phyloP scores from a whole-genome alignment of 2,888 invertebrate species.

The Drosophila pseudotakahashii region DNA sequence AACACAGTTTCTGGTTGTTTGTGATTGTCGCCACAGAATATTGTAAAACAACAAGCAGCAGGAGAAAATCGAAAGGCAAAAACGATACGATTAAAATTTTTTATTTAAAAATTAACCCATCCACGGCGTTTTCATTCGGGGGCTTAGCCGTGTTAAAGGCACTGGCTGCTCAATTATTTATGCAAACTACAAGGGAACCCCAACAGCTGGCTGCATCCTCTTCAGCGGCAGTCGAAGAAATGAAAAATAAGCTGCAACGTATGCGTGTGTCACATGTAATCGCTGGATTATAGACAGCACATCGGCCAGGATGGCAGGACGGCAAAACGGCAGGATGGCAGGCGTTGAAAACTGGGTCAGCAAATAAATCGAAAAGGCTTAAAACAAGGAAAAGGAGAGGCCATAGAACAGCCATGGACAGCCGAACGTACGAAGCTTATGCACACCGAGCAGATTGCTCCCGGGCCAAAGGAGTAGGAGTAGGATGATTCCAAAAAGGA shows the following conservation, averaged over 20 bases:
- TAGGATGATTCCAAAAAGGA: neutral
- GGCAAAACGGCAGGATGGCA: constrained; percentile 16
- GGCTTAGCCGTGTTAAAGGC: constrained; percentile 18
- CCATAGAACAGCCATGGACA: constrained; percentile 37
- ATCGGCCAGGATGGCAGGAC: constrained; percentile 34
- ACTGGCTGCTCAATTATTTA: constrained; percentile 63
- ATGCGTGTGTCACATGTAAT: constrained; percentile 78
- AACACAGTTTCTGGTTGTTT: constrained; percentile 24
- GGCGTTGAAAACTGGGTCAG: constrained; percentile 69
- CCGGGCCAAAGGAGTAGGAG: constrained; percentile 3
- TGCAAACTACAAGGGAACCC: constrained; percentile 64
- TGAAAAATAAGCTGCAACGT: constrained; percentile 80
- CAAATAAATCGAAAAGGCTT: constrained; percentile 75
- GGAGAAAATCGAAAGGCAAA: neutral
- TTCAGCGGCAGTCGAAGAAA: constrained; percentile 72
- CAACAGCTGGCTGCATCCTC: constrained; percentile 43
- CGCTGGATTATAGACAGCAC: constrained; percentile 76
- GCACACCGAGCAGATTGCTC: constrained; percentile 37
- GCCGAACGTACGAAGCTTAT: constrained; percentile 28
- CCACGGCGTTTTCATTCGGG: constrained; percentile 27
- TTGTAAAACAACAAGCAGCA: constrained; percentile 22
- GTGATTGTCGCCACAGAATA: constrained; percentile 17
- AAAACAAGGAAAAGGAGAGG: constrained; percentile 42
- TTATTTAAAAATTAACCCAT: constrained; percentile 53
- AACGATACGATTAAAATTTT: constrained; percentile 67